A percentile compares a stretch with the other conserved stretches of the same genome.
These are phyloP conservation scores for Pantherophis guttatus DNA, from an alignment of 2,113 vertebrate species.

Conservation along the genomic window DNA sequence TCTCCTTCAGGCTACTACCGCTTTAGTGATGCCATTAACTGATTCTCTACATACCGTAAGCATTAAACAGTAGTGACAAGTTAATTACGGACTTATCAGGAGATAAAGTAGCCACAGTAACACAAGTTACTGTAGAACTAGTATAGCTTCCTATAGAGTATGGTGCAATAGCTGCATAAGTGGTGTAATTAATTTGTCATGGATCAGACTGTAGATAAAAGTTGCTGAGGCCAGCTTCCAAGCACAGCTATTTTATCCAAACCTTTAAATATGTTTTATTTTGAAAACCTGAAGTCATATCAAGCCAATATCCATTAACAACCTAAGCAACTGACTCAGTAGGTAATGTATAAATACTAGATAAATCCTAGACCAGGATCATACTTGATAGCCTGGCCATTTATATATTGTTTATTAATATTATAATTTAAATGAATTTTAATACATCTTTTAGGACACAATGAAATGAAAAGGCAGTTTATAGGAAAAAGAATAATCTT, in stretches of 20 bases:
- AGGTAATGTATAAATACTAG: background rate
- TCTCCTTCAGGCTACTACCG: constrained; percentile 51
- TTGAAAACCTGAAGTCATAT: background rate
- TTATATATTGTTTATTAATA: background rate
- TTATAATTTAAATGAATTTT: background rate
- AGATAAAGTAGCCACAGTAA: constrained; percentile 63
- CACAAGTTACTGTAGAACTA: constrained; percentile 60
- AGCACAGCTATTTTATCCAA: constrained; percentile 13
- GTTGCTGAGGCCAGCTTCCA: constrained; percentile 47
- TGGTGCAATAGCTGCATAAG: constrained; percentile 61
- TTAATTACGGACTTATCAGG: constrained; percentile 66
- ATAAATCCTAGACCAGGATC: background rate
- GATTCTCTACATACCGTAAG: constrained; percentile 46
- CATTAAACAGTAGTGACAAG: constrained; percentile 60
- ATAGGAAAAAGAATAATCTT: background rate
- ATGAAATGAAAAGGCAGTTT: background rate
- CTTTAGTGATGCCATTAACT: constrained; percentile 53
- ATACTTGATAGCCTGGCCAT: background rate
- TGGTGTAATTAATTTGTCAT: constrained; percentile 63
- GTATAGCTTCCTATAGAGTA: constrained; percentile 61
- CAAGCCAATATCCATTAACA: background rate
- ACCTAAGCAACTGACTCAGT: background rate
- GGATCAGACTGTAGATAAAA: constrained; percentile 58
- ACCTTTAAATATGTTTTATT: background rate
- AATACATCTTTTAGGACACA: background rate